Base-by-base conservation (phyloP, 2,888 invertebrate genomes). In the Pachliopta kotzebuea region DNA sequence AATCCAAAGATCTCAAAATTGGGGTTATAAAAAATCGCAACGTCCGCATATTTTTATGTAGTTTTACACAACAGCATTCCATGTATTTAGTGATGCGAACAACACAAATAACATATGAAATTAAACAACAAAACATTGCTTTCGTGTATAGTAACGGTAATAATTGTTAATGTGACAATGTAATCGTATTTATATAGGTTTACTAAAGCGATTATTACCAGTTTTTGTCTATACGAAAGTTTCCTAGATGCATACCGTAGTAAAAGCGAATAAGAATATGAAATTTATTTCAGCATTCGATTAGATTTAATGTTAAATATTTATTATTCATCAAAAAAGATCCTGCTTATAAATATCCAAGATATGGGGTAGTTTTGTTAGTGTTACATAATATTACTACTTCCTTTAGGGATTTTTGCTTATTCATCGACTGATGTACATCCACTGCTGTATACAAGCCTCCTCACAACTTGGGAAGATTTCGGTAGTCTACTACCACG, bases 31-130 rank as follows among this genome's bases (percentile, higher is more conserved):
- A 31, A 31, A 49, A 21, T 59, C 42, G 4, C 24, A 52, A 61
- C 31, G 61, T 58, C 61, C 65, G 57, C 57, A 61, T 49, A 26
- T 50, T 55, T 58, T 50, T 24, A 24, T 21, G 21, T 52, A 23
- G 53, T 42, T 61, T 57, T 29, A 52, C 20, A 57, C 37, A 60
- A 60, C 29, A 55, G 31, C 20, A 65, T 65, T 65, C 60, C 60
- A 57, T 18, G 45, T 54, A 29, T 49, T 57, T 53, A 65, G 53
- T 63, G 58, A 29, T 63, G 63, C 9, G 58, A 31, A 54, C 23
- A 42, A 26, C n/a, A 52, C 53, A 57, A 57, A 58, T 21, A 53
- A 20, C 42, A 53, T 8, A 60, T 23, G 14, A 56, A n/a, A 21
- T n/a, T 52, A 52, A 21, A 3, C 21, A 21, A 21, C n/a, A 7